These are phyloP conservation scores for Callopanchax toddi DNA, from an alignment of 2,113 vertebrate genomes.

Conservation along the genomic window DNA sequence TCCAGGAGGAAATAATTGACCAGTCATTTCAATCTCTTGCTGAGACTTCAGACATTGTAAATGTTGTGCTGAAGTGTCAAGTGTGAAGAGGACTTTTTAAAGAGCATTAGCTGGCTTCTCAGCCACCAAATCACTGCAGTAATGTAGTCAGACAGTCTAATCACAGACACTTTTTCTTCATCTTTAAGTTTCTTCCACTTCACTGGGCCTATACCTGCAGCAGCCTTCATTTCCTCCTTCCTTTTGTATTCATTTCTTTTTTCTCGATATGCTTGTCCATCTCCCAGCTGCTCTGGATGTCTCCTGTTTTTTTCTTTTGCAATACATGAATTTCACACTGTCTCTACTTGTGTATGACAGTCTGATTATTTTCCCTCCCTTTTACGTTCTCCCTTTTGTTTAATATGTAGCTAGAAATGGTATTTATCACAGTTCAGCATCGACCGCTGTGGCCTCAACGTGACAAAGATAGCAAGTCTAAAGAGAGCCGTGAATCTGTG, in stretches of 20 bases:
- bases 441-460: slow-evolving; percentile 2
- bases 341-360: slow-evolving; percentile 14
- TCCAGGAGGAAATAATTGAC: slow-evolving; percentile 50
- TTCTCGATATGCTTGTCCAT: slow-evolving; percentile 51
- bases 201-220: slow-evolving; percentile 22
- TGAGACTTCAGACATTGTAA: slow-evolving; percentile 54
- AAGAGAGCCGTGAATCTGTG: slow-evolving; percentile 26
- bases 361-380: slow-evolving; percentile 27
- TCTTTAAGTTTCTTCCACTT: slow-evolving; percentile 49
- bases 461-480: slow-evolving; percentile 13
- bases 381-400: slow-evolving; percentile 34
- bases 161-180: slow-evolving; percentile 49
- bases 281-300: slow-evolving; percentile 20
- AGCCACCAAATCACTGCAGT: slow-evolving; percentile 49
- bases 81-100: slow-evolving; percentile 55
- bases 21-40: slow-evolving; percentile 44
- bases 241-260: slow-evolving; percentile 42
- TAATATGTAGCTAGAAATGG: slow-evolving; percentile 41
- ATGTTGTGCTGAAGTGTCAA: slow-evolving; percentile 52
- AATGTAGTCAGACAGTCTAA: slow-evolving; percentile 70
- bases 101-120: slow-evolving; percentile 54
- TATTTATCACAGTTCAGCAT: slow-evolving; percentile 50
- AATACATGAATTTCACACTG: slow-evolving; percentile 32
- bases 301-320: slow-evolving; percentile 37
- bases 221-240: slow-evolving; percentile 35